Conservation (phyloP, 2,113 vertebrate genomes). For the Erinaceus europaeus region DNA sequence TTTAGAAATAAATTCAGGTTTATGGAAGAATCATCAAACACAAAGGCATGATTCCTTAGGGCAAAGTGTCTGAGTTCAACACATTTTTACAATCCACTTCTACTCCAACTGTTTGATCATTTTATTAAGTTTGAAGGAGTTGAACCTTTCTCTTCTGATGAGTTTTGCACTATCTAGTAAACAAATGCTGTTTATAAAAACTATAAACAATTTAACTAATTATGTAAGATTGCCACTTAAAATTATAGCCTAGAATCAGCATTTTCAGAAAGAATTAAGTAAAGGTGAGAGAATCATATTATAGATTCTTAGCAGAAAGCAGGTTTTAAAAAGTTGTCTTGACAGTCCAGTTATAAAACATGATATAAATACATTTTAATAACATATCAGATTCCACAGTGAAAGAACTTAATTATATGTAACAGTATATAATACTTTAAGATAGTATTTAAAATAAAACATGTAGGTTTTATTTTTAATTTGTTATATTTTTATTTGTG, state of each 20-base stretch:
- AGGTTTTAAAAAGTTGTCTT: slow-evolving; percentile 61
- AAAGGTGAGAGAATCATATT: slow-evolving; percentile 67
- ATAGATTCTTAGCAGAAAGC: slow-evolving; percentile 65
- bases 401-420: slow-evolving; percentile 70
- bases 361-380: slow-evolving; percentile 74
- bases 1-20: slow-evolving; percentile 62
- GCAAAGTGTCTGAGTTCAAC: slow-evolving; percentile 46
- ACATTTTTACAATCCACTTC: slow-evolving; percentile 66
- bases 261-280: slow-evolving; percentile 72
- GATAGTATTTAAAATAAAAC: slow-evolving; percentile 26
- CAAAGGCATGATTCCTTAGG: neutral
- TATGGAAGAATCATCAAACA: slow-evolving; percentile 34
- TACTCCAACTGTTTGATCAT: slow-evolving; percentile 68
- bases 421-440: slow-evolving; percentile 74
- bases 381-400: slow-evolving; percentile 73
- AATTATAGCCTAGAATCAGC: slow-evolving; percentile 78
- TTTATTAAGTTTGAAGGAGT: slow-evolving; percentile 75
- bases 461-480: slow-evolving; percentile 63
- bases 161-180: slow-evolving; percentile 67
- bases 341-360: slow-evolving; percentile 68
- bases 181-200: slow-evolving; percentile 80
- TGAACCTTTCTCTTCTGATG: slow-evolving; percentile 69
- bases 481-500: slow-evolving; percentile 62
- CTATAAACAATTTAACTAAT: slow-evolving; percentile 72
- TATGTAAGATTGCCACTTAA: slow-evolving; percentile 60